These are phyloP conservation scores for Cheilosia soror DNA, from an alignment of 2,888 invertebrate genomes.

Conservation along the genomic window DNA sequence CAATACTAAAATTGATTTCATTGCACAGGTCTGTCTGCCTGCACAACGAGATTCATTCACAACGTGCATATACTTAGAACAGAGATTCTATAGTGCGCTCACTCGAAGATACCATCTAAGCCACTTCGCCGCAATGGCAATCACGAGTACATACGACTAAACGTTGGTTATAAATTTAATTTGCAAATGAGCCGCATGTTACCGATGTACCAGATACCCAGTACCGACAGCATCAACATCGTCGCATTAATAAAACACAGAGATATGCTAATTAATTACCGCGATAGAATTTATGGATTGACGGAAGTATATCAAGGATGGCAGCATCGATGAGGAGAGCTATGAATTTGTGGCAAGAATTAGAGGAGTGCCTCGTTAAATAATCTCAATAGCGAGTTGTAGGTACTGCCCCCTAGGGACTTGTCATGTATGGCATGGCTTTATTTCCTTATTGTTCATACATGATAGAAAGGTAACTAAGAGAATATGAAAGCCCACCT, in stretches of 20 bases:
- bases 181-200: conserved; percentile 70
- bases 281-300: conserved; percentile 65
- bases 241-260: conserved; percentile 43
- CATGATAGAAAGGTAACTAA: conserved; percentile 7
- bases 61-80: conserved; percentile 31
- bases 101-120: conserved; percentile 37
- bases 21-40: conserved; percentile 4
- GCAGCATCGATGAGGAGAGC: conserved; percentile 33
- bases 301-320: conserved; percentile 74
- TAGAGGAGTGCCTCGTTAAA: conserved; percentile 59
- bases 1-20: conserved; percentile 54
- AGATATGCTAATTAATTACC: conserved; percentile 70
- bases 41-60: conserved; percentile 46
- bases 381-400: conserved; percentile 28
- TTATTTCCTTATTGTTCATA: conserved; percentile 48
- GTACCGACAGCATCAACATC: conserved; percentile 63
- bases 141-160: conserved; percentile 8
- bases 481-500: conserved; percentile 36
- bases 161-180: conserved; percentile 62
- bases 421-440: neutral
- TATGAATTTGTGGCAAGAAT: conserved; percentile 36
- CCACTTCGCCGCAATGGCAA: neutral
- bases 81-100: conserved; percentile 28
- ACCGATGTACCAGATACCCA: conserved; percentile 60
- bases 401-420: conserved; percentile 9